Percentiles rank a stretch among this genome's conserved stretches.
Conservation (phyloP, 2,113 vertebrate genomes). For the Tringa solitaria region DNA sequence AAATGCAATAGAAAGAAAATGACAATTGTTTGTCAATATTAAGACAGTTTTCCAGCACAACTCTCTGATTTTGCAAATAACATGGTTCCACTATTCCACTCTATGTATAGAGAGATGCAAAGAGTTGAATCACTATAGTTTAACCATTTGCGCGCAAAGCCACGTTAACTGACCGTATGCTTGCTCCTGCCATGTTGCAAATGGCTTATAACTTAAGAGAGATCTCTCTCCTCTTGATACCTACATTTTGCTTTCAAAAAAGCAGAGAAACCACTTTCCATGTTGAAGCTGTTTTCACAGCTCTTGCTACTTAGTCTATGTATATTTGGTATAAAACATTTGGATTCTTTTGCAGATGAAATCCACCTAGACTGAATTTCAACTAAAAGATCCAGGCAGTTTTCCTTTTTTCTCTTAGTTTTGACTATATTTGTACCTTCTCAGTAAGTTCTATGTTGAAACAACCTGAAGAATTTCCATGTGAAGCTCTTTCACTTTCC, state of each 20-base stretch:
- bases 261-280: background rate
- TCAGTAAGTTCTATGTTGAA: background rate
- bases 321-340: background rate
- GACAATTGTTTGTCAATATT: background rate
- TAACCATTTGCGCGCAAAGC: accelerated
- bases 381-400: background rate
- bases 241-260: background rate
- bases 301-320: background rate
- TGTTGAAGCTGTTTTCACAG: background rate
- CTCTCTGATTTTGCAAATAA: background rate
- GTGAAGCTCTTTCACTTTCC: background rate
- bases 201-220: background rate
- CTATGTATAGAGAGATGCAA: background rate
- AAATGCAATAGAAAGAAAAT: background rate
- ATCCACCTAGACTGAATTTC: background rate
- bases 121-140: background rate
- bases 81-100: background rate
- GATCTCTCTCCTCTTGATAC: background rate
- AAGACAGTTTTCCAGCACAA: background rate
- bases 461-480: background rate
- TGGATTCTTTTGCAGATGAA: background rate
- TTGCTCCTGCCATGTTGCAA: background rate
- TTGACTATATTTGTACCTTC: background rate
- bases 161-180: accelerated
- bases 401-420: background rate